These are phyloP conservation scores for Lysandra bellargus DNA, from an alignment of 2,888 invertebrate genomes.

Conservation along the genomic window DNA sequence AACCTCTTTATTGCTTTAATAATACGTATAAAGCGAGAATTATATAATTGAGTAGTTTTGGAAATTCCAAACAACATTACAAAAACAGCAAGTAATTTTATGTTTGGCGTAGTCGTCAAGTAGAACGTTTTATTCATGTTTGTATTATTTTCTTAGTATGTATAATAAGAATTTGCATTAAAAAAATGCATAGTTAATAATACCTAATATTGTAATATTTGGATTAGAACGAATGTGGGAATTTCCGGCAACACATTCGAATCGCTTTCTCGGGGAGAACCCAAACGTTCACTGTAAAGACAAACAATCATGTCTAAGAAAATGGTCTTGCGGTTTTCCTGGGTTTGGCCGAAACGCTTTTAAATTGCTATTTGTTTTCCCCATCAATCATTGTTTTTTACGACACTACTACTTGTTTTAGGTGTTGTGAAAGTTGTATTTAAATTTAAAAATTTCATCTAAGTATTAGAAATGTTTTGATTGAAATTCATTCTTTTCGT, in stretches of 20 bases:
- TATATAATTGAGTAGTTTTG: conserved; percentile 39
- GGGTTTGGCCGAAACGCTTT: not conserved
- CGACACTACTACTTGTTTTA: not conserved
- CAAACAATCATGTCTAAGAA: conserved; percentile 32
- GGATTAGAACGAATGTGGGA: not conserved
- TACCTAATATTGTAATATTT: not conserved
- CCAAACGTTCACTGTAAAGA: conserved; percentile 44
- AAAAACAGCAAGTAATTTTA: not conserved
- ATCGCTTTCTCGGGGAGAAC: conserved; percentile 51
- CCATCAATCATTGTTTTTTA: conserved; percentile 31
- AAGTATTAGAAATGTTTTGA: not conserved
- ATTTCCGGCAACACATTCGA: not conserved
- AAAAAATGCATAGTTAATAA: not conserved
- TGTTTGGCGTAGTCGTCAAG: not conserved
- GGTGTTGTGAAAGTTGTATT: not conserved
- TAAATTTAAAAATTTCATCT: not conserved
- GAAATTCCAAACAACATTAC: conserved; percentile 52
- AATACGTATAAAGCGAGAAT: conserved; percentile 6
- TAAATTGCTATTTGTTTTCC: not conserved
- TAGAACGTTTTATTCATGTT: not conserved
- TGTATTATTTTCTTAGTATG: not conserved
- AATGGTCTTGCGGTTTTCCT: conserved; percentile 46
- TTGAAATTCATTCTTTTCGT: not conserved
- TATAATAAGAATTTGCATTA: not conserved
- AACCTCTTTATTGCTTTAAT: not conserved